Conservation (phyloP, 2,113 vertebrate genomes). For the Suricata suricatta region DNA sequence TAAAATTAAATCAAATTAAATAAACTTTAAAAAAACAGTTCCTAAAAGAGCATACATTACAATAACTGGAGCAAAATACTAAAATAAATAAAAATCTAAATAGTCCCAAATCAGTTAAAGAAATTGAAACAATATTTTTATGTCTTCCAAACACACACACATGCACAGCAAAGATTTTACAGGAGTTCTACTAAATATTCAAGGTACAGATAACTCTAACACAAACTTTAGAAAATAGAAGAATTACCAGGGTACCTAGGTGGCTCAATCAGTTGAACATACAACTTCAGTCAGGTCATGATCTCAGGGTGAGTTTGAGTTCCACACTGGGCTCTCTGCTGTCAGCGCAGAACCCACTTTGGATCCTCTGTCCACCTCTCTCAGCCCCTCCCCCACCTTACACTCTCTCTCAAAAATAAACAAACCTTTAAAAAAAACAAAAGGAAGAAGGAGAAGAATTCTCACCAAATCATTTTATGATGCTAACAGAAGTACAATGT, state of each 20-base stretch:
- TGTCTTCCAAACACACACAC: neutral
- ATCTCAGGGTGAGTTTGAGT: too few relatives aligned
- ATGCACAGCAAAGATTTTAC: neutral
- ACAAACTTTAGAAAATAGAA: conserved; percentile 1
- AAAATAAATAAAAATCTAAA: neutral
- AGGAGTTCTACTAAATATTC: neutral
- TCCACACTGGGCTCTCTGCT: too few relatives aligned
- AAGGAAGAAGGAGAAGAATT: neutral
- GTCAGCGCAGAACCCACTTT: too few relatives aligned
- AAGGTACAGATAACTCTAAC: neutral
- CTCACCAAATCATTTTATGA: neutral
- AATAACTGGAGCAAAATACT: neutral
- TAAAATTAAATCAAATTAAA: neutral
- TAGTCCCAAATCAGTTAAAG: neutral
- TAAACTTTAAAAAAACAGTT: neutral
- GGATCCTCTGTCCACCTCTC: too few relatives aligned
- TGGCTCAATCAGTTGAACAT: too few relatives aligned
- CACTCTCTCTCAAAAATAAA: too few relatives aligned
- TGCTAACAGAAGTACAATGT: neutral
- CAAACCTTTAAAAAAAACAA: too few relatives aligned
- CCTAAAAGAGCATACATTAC: neutral
- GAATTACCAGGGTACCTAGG: neutral
- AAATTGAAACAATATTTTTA: neutral
- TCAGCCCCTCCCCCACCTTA: too few relatives aligned
- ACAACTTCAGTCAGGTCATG: too few relatives aligned